A percentile compares a stretch with the other conserved stretches of the same genome.
phyloP scores from a whole-genome alignment of 2,888 invertebrate genomes.

The Odontocerum albicorne region DNA sequence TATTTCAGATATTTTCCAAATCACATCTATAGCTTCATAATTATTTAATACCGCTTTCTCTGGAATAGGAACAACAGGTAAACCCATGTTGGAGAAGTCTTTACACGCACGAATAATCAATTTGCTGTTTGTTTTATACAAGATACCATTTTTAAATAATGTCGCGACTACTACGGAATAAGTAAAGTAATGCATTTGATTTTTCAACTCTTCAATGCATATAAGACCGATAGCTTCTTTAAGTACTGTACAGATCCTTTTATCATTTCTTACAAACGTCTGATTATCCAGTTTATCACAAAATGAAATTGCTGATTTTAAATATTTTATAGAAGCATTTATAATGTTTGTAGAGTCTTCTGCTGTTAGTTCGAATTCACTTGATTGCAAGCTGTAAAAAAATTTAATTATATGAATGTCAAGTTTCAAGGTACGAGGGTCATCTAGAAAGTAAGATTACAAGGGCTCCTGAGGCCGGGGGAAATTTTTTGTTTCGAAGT shows the following conservation, averaged over 20 bases:
- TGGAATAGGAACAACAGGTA: conserved; percentile 18
- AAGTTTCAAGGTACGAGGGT: no score
- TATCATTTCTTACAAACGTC: conserved; percentile 7
- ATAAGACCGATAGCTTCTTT: conserved; percentile 38
- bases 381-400: conserved; percentile 5
- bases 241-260: conserved; percentile 2
- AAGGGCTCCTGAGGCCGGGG: no score
- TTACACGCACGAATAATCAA: conserved; percentile 16
- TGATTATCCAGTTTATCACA: conserved; percentile 19
- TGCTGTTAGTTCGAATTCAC: not conserved
- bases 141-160: conserved; percentile 42
- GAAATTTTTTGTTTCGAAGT: no score
- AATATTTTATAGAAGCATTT: conserved; percentile 11
- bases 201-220: conserved; percentile 37
- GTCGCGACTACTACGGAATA: conserved; percentile 40
- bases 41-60: not conserved
- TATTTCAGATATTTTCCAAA: conserved; percentile 12
- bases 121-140: conserved; percentile 27
- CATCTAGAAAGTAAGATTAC: no score
- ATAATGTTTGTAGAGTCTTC: not conserved
- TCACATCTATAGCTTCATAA: conserved; percentile 10
- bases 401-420: not conserved
- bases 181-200: conserved; percentile 26
- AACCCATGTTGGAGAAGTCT: conserved; percentile 12
- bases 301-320: conserved; percentile 8